Percentiles rank a stretch among this genome's conserved stretches.
phyloP scores from a whole-genome alignment of 2,888 invertebrate genomes.

The Drepanosiphum platanoidis region DNA sequence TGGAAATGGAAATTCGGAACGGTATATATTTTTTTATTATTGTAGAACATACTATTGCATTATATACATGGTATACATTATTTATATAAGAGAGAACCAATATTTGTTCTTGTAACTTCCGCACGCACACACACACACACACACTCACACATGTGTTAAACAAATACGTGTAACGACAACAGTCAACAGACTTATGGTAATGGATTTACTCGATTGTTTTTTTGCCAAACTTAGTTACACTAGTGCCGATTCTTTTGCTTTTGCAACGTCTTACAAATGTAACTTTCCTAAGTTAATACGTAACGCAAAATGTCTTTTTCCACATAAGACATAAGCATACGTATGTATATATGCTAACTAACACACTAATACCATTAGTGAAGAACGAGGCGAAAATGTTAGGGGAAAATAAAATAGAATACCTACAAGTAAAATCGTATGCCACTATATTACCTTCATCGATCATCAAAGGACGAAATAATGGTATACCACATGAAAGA shows the following conservation, averaged over 20 bases:
- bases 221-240: not conserved
- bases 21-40: not conserved
- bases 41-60: not conserved
- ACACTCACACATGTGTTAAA: not conserved
- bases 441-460: not conserved
- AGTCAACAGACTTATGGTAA: not conserved
- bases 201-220: not conserved
- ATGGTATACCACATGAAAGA: not conserved
- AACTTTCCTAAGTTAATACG: not conserved
- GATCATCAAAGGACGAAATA: not conserved
- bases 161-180: not conserved
- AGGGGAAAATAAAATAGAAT: not conserved
- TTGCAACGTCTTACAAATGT: not conserved
- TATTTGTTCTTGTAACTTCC: not conserved
- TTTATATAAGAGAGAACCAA: not conserved
- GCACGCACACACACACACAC: not conserved
- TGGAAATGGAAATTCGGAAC: not conserved
- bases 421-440: not conserved
- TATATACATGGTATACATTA: no score
- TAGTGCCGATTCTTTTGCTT: not conserved
- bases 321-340: not conserved
- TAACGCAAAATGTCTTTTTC: not conserved
- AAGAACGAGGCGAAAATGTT: not conserved
- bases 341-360: not conserved
- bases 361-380: conserved; percentile 3